Conservation (phyloP, 2,113 vertebrate genomes). For the Podarcis muralis region DNA sequence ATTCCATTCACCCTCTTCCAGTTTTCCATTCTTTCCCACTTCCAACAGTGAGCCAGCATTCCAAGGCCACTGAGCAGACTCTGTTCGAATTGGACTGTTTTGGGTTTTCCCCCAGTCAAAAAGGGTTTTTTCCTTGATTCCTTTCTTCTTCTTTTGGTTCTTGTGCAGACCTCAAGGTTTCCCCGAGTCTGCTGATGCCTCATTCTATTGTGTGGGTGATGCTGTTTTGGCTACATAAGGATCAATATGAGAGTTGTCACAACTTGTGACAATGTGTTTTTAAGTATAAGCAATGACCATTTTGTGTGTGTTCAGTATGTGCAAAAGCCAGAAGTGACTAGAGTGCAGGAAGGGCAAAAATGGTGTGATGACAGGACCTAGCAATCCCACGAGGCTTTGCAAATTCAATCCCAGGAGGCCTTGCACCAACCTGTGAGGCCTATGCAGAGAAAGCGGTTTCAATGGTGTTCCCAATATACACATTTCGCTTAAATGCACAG, state of each 20-base stretch:
- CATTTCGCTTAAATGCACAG: too few species aligned
- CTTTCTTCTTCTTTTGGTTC: too few species aligned
- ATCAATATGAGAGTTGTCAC: not conserved
- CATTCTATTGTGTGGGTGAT: not conserved
- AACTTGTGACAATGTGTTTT: not conserved
- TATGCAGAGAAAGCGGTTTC: too few species aligned
- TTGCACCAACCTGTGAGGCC: too few species aligned
- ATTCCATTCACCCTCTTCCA: not conserved
- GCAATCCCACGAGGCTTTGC: too few species aligned
- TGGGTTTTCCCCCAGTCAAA: not conserved
- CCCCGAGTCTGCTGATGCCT: not conserved
- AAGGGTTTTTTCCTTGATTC: not conserved
- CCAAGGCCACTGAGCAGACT: not conserved
- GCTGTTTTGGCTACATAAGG: not conserved
- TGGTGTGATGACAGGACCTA: too few species aligned
- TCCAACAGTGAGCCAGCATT: not conserved
- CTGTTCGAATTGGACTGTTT: not conserved
- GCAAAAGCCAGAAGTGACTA: too few species aligned
- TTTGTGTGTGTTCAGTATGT: too few species aligned
- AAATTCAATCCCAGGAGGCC: too few species aligned
- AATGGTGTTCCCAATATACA: too few species aligned
- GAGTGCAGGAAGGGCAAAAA: too few species aligned
- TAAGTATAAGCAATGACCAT: not conserved
- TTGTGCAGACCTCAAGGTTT: too few species aligned
- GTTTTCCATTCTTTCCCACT: not conserved